Evolutionary conservation across 2,797 vertebrate genomes (phyloP), one percentile per base, ranked within the genome.

Genomic region (Uromys caudimaculatus): DNA sequence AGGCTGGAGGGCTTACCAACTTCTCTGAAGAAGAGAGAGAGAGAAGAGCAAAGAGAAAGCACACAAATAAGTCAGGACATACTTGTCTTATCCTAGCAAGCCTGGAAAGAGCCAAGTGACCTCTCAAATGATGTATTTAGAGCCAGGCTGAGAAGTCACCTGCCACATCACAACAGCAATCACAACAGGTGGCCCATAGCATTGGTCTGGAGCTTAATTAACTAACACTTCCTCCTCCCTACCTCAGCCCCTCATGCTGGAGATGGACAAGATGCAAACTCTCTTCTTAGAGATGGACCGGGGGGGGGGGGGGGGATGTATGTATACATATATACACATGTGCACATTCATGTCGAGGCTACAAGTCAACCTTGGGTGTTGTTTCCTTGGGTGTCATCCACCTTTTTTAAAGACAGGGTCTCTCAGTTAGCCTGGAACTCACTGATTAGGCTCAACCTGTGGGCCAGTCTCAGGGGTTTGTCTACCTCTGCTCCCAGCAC

Each of bases 1-100:
- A 99, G 98, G 98, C 98, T 98, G 98, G 98, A 98, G 99, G 99
- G 98, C 99, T 99, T 97, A 98, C 99, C 98, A 99, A 97, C 98
- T 99, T 99, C 98, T 99, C 99, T 99, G 91, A 95, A 98, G 97
- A 97, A 98, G 97, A 98, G 95, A 98, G 90, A 98, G 97, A 98
- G 97, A 98, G 95, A 97, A 98, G 98, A 98, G 98, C 98, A 98
- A 95, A 97, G 92, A 98, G 97, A 93, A 92, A 94, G 98, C 96
- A 98, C 29, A 97, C 90, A 95, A 97, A 91, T 98, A 95, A 98
- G 98, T 98, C 96, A 98, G 52, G 94, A 97, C 79, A 97, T 93
- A 96, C 97, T 87, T 24, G 92, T 21, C 86, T 97, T 90, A 97
- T 54, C 89, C 93, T 56, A 81, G 96, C 97, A 90, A 97, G 96